Percentiles rank a stretch among this genome's conserved stretches.
Evolutionary conservation across 2,888 invertebrate genomes (phyloP).

Genomic region (Homarus gammarus): DNA sequence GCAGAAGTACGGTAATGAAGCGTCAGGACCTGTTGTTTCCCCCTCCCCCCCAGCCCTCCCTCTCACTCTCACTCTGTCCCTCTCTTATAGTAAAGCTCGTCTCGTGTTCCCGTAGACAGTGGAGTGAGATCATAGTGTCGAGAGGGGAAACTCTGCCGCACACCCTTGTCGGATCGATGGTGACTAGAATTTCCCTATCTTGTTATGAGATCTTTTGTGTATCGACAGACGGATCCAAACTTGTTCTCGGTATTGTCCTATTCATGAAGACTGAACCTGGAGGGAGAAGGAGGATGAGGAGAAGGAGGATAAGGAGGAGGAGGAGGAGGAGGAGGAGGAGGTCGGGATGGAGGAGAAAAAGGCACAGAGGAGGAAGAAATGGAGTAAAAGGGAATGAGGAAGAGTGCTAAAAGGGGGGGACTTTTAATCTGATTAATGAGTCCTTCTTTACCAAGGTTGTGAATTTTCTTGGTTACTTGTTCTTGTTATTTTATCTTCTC

Average conservation of each 20-base stretch:
- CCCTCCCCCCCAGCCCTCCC: neutral
- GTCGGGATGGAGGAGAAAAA: constrained; percentile 13
- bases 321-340: neutral
- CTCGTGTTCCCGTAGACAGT: neutral
- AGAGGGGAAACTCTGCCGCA: neutral
- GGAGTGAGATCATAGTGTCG: neutral
- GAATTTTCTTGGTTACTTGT: no score
- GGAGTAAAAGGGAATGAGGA: neutral
- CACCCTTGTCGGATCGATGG: neutral
- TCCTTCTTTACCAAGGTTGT: no score
- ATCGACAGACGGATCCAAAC: neutral
- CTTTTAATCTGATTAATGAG: no score
- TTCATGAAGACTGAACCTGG: neutral
- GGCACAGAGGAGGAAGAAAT: neutral
- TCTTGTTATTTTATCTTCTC: no score
- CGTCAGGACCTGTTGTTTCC: neutral
- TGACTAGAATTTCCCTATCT: neutral
- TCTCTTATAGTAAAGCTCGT: neutral
- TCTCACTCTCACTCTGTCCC: neutral
- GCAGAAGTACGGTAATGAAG: neutral
- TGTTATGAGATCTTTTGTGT: neutral
- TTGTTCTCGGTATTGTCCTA: neutral
- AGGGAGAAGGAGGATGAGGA: neutral
- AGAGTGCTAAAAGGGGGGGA: no score
- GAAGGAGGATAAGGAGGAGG: neutral